Evolutionary conservation across 2,888 invertebrate genomes (phyloP), one percentile per base, ranked within the genome.

Genomic region (Halocaridina rubra): DNA sequence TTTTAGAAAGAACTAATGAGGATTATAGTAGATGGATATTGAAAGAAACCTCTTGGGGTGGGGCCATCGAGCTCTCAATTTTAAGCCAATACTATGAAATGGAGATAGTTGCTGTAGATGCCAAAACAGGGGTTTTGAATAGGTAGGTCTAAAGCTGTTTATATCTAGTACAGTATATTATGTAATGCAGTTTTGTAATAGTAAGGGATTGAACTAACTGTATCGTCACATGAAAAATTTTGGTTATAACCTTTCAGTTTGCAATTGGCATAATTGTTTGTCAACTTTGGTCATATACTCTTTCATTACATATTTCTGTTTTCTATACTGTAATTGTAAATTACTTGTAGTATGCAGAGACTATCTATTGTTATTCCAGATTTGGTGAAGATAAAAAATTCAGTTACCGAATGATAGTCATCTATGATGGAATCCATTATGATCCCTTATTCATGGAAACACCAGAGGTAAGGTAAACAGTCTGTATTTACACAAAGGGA

Each of bases 351-450:
- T 61, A 19, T 46, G 7, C 24, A 22, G 27, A 32, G n/a, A 19
- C 53, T n/a, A n/a, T n/a, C n/a, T n/a, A n/a, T n/a, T n/a, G 7
- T 2, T 16, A 8, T 19, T 27, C 13, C 76, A 87, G 87, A 61
- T 87, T 87, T 85, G 87, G 85, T 16, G 87, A 87, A 57, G 81
- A 85, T 77, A 97, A 97, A 91, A 97, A 97, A 91, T 96, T 98
- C 3, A 98, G 98, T 92, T 98, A 98, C 90, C 95, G 97, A 88
- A 96, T 98, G 95, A 93, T 99, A 74, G 97, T 98, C 90, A 97
- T 97, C 92, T 98, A 98, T 92, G 98, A 98, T 92, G 94, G 95
- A 84, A 95, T 99, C 90, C 98, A 98, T 91, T 98, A 98, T 90
- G 98, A 98, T 91, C 97, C 98, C 0, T 91, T 98, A 13, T 96